Evolutionary conservation across 2,888 invertebrate species (phyloP), one percentile per base, ranked within the genome.

Genomic region (Xylophagus ater): DNA sequence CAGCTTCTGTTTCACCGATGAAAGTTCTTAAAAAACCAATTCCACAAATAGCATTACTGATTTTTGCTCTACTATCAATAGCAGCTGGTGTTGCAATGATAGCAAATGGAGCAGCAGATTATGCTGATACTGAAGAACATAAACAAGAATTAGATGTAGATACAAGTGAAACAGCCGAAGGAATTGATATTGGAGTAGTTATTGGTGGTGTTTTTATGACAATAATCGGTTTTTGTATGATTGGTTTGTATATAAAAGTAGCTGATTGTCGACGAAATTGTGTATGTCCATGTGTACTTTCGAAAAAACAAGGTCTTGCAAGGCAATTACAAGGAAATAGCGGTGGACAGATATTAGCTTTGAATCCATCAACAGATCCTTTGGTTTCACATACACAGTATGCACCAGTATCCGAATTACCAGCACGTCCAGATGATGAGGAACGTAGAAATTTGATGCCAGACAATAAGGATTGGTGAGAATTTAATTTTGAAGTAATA

Each of bases 361-460:
- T 80, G 38, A 81, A 81, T 65, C 82, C 82, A 34, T 81, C 81
- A 32, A 82, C 81, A 23, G 82, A 82, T 67, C 73, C 81, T 21
- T 66, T 82, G 49, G 81, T 82, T 34, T 74, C 78, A 1, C 64
- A 66, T 43, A 80, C 80, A 21, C 81, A 81, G 63, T 81, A 82
- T 65, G 81, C 78, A 32, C 80, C 81, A 1, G 79, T 81, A 13
- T 73, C 80, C 24, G 82, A 82, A 62, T 74, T 81, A 49, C 79
- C 81, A 31, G 72, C 73, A 10, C 72, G 73, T 37, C 78, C 68
- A 64, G 81, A 70, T 36, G 58, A 59, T 37, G 70, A 70, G 48
- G 81, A 82, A 56, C 76, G 78, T 57, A 72, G 80, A 55, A 80
- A 80, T 59, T 69, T 82, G 53, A 81, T 82, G 81, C 67, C 70